These are phyloP conservation scores for Pectinophora gossypiella DNA, from an alignment of 1,140 invertebrate genomes.

Conservation along the genomic window DNA sequence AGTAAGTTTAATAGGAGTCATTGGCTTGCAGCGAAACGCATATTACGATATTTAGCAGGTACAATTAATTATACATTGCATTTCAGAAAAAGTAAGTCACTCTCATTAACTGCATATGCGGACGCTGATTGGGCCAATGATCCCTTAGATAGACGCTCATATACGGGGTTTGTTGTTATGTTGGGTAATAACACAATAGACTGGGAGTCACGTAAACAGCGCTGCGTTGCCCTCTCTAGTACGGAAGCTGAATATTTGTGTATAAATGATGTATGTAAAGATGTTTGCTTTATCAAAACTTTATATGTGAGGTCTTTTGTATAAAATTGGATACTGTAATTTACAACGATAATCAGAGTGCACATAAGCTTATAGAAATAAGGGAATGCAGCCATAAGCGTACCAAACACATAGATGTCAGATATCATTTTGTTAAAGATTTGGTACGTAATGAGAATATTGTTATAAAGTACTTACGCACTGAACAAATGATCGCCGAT, in stretches of 20 bases:
- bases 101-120: neutral
- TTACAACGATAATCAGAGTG: constrained; percentile 14
- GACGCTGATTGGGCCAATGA: constrained; percentile 56
- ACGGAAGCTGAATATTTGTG: constrained; percentile 49
- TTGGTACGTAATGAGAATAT: neutral
- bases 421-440: constrained; percentile 14
- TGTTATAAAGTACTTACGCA: constrained; percentile 6
- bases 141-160: constrained; percentile 34
- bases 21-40: constrained; percentile 47
- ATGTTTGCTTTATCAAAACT: constrained; percentile 14
- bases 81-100: no score
- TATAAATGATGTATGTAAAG: constrained; percentile 15
- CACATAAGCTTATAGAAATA: constrained; percentile 5
- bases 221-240: constrained; percentile 28
- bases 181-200: constrained; percentile 23
- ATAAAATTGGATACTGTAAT: neutral
- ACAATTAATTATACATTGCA: no score
- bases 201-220: constrained; percentile 36
- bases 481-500: constrained; percentile 8
- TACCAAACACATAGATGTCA: constrained; percentile 15
- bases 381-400: constrained; percentile 12
- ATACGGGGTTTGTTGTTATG: constrained; percentile 34
- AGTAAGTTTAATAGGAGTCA: constrained; percentile 36
- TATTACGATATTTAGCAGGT: no score
- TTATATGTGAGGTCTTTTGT: constrained; percentile 8